phyloP scores from a whole-genome alignment of 2,888 invertebrate species.

The Amphipoea oculea region DNA sequence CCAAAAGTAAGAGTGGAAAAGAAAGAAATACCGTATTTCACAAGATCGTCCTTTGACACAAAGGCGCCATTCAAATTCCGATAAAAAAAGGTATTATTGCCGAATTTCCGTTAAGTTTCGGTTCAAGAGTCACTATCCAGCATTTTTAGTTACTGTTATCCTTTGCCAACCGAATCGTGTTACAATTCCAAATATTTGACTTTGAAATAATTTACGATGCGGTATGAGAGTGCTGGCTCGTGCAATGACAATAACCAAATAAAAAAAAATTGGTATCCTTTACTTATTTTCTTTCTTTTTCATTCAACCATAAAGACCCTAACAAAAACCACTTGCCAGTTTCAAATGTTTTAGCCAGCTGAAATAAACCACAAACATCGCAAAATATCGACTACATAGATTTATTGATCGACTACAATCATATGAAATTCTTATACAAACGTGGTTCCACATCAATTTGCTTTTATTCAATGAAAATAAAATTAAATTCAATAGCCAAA shows the following conservation, averaged over 20 bases:
- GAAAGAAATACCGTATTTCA: constrained; percentile 23
- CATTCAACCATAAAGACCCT: no score
- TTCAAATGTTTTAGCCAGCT: not conserved
- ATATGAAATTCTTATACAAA: constrained; percentile 15
- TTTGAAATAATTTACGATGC: not conserved
- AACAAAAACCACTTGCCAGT: not conserved
- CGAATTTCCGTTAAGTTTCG: constrained; percentile 38
- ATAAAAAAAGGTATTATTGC: constrained; percentile 35
- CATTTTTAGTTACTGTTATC: constrained; percentile 2
- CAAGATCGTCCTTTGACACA: constrained; percentile 12
- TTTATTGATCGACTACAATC: not conserved
- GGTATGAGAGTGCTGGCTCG: not conserved
- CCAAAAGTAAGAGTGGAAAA: constrained; percentile 9
- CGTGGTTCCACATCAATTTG: not conserved
- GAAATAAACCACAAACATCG: not conserved
- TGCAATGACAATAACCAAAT: not conserved
- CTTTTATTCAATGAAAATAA: constrained; percentile 22
- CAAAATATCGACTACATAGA: constrained; percentile 18
- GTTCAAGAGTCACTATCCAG: constrained; percentile 4
- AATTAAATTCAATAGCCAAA: constrained; percentile 1
- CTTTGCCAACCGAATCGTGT: constrained; percentile 8
- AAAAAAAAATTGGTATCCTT: not conserved
- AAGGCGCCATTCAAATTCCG: constrained; percentile 26
- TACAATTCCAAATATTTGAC: not conserved
- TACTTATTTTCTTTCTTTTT: no score